Base-by-base conservation (phyloP, 1,140 invertebrate species). In the Penaeus vannamei region DNA sequence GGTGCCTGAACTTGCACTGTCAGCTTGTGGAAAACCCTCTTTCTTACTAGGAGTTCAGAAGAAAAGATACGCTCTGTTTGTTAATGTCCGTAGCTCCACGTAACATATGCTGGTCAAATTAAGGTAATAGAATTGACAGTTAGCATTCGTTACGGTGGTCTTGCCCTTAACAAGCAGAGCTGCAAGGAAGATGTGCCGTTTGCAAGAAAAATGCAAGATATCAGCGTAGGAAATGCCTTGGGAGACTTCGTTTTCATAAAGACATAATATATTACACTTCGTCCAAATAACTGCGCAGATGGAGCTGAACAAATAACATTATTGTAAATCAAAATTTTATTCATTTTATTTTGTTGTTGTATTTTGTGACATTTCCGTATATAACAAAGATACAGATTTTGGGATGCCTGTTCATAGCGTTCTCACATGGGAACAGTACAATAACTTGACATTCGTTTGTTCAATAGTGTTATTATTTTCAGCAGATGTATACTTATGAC, bases 181-280 rank as follows among this genome's bases (percentile, higher is more conserved):
- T 69, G 22, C 22, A 69, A 69, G 66, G 66, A 69, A 69, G 66
- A 69, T 69, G 66, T 23, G 22, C 32, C 32, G 66, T 69, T 69
- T 69, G 66, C 66, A 69, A 69, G 1, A 66, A 69, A 69, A 69
- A 14, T 69, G 22, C 66, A 69, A 69, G 66, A 69, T 69, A 69
- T 23, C 22, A 69, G 32, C 23, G 66, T 69, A 69, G 5, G n/a
- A 66, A 66, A 66, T 66, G 64, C 64, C 64, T 66, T n/a, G n/a
- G n/a, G n/a, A n/a, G n/a, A 66, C 17, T 19, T n/a, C 64, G 29
- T 7, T 66, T 17, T 19, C 22, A 66, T 66, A 66, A 66, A 66
- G 64, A 17, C 17, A 66, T 26, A 66, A 19, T 66, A 17, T 66
- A 66, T 17, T 19, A 17, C 64, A 66, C 64, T n/a, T 26, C 5